A percentile compares a stretch with the other conserved stretches of the same genome.
Conservation (phyloP, 2,113 vertebrate genomes). For the Sula dactylatra region DNA sequence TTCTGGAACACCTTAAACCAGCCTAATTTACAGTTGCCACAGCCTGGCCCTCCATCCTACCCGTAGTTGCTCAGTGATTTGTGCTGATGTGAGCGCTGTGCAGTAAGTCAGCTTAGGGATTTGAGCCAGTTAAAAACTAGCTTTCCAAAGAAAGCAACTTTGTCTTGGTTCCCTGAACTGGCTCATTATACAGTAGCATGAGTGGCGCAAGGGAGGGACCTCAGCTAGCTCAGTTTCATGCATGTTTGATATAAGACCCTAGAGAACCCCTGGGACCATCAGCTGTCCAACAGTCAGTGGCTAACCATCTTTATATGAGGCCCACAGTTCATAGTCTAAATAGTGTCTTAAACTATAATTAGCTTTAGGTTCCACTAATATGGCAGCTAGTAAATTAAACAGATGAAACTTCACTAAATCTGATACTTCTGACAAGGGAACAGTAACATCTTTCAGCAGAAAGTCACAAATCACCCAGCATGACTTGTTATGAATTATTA, state of each 20-base stretch:
- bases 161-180: neutral
- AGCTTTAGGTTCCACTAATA: neutral
- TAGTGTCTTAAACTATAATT: neutral
- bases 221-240: neutral
- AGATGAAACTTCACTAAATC: neutral
- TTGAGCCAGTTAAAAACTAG: neutral
- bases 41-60: neutral
- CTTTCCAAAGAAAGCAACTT: slow-evolving; percentile 46
- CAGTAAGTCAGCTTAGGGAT: neutral
- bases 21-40: neutral
- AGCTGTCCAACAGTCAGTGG: neutral
- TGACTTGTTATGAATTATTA: neutral
- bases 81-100: neutral
- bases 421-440: neutral
- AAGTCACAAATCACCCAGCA: neutral
- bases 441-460: neutral
- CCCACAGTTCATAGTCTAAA: neutral
- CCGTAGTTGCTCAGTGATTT: neutral
- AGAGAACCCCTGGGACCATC: neutral
- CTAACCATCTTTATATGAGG: neutral
- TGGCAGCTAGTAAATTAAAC: neutral
- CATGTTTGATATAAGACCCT: neutral
- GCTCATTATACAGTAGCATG: neutral
- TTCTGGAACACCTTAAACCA: neutral
- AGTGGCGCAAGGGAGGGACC: neutral